These are phyloP conservation scores for Scaeva pyrastri DNA, from an alignment of 2,888 invertebrate species.

Conservation along the genomic window DNA sequence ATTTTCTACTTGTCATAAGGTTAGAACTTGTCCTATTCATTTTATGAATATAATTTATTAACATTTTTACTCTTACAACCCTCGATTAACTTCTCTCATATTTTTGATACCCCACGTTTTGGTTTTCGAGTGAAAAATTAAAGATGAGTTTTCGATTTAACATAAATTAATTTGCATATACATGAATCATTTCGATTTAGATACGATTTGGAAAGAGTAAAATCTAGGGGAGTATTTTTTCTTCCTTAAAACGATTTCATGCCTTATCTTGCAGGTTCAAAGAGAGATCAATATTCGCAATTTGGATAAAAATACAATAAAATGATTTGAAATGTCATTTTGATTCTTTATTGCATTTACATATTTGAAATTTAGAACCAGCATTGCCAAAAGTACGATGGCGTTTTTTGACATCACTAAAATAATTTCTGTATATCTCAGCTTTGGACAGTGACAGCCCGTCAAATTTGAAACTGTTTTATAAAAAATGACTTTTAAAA, in stretches of 20 bases:
- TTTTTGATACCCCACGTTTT: constrained; percentile 26
- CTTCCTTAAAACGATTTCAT: neutral
- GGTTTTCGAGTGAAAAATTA: constrained; percentile 14
- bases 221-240: neutral
- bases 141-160: constrained; percentile 26
- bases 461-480: no score
- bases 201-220: neutral
- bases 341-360: no score
- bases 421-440: no score
- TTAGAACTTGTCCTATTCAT: neutral
- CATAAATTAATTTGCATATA: constrained; percentile 33
- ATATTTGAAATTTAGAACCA: no score
- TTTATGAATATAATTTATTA: neutral
- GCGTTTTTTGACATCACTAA: no score
- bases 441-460: no score
- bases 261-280: neutral
- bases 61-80: constrained; percentile 14
- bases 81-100: neutral
- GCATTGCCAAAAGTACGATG: no score
- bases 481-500: no score
- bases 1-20: no score
- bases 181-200: constrained; percentile 7
- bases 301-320: neutral
- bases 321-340: neutral
- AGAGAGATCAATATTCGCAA: neutral